Percentiles rank a stretch among this genome's conserved stretches.
Evolutionary conservation across 2,113 vertebrate species (phyloP).

Genomic region (Centropus bengalensis): DNA sequence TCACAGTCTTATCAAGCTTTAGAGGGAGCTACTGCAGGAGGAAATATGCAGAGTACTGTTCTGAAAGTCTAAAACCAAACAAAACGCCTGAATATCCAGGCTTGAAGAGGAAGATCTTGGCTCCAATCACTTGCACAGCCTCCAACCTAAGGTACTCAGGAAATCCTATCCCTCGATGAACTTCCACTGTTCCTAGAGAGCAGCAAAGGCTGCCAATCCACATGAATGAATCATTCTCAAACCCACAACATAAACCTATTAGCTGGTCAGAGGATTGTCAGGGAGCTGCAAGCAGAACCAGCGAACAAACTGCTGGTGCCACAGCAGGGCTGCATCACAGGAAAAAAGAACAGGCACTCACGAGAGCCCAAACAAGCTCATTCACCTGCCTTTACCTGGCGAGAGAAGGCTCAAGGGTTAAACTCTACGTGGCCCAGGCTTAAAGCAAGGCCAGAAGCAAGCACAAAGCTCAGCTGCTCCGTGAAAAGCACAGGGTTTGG

Average conservation of each 20-base stretch:
- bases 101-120: not conserved
- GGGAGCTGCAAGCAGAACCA: not conserved
- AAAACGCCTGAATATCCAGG: not conserved
- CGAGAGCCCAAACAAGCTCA: not conserved
- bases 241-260: slow-evolving; percentile 53
- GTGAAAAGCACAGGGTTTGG: not conserved
- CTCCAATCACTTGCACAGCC: not conserved
- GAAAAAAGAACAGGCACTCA: not conserved
- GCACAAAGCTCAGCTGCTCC: not conserved
- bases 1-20: not conserved
- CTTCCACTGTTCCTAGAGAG: slow-evolving; percentile 60
- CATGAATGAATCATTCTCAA: slow-evolving; percentile 61
- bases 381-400: slow-evolving; percentile 2
- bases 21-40: not conserved
- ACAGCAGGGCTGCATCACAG: not conserved
- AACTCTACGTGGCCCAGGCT: not conserved
- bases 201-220: slow-evolving; percentile 49
- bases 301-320: slow-evolving; percentile 22
- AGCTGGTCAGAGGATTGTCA: slow-evolving; percentile 45
- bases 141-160: not conserved
- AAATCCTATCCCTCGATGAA: slow-evolving; percentile 38
- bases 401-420: not conserved
- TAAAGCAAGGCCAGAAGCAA: not conserved
- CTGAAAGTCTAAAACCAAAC: not conserved
- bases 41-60: not conserved